Conservation (phyloP, 2,113 vertebrate genomes). For the Octodon degus region DNA sequence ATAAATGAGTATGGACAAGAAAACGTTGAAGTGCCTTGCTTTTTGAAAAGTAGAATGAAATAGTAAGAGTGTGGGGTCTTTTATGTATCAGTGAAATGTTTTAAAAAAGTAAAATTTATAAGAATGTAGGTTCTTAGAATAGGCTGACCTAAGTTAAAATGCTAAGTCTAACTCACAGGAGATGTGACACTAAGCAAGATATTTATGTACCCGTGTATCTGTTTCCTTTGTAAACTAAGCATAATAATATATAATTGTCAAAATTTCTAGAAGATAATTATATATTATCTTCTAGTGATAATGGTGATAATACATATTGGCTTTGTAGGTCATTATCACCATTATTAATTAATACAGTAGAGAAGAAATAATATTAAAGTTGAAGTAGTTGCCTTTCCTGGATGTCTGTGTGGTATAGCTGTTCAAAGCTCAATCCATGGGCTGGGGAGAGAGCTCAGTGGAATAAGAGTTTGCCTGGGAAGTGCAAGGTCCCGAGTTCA, state of each 20-base stretch:
- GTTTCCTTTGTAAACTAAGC: not conserved
- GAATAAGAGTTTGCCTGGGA: too few relatives aligned
- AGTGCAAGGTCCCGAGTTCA: too few relatives aligned
- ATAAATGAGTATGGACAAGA: not conserved
- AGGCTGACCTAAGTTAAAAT: not conserved
- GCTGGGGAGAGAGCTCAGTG: too few relatives aligned
- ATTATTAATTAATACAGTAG: not conserved
- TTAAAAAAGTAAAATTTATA: not conserved
- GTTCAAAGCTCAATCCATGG: not conserved
- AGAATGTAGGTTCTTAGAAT: not conserved
- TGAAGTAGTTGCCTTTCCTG: not conserved
- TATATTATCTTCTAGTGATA: too few relatives aligned
- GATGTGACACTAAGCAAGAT: not conserved
- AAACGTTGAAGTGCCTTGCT: not conserved
- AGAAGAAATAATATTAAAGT: not conserved
- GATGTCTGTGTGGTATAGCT: not conserved
- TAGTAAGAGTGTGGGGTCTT: not conserved
- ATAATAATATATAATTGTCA: not conserved
- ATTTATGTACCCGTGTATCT: not conserved
- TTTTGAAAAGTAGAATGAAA: constrained; percentile 39
- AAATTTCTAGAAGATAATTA: constrained; percentile 11
- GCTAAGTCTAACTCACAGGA: not conserved
- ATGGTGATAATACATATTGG: not conserved
- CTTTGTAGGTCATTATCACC: not conserved
- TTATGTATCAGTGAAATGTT: not conserved